Base-by-base conservation (phyloP, 2,888 invertebrate genomes). In the Tetrapedia diversipes region DNA sequence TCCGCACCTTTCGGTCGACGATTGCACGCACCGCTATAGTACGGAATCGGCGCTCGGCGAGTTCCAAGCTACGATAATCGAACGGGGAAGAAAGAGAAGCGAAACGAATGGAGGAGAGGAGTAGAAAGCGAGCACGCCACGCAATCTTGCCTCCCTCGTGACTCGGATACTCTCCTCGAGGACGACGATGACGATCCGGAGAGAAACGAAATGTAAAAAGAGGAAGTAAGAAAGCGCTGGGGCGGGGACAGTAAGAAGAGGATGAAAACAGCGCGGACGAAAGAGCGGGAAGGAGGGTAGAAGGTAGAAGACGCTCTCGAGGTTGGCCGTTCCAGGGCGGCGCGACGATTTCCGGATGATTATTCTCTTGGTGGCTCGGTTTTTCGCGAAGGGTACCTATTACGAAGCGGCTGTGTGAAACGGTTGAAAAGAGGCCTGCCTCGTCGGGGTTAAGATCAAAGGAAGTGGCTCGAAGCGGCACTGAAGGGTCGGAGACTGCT, bases 371-470 rank as follows among this genome's bases (percentile, higher is more conserved):
- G 71, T 82, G 77, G 78, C 67, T 83, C 73, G 85, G 83, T 84
- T 85, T 85, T 85, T 85, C 83, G 83, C 83, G 81, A 80, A 77
- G 80, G 82, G 76, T 72, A 79, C 85, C 78, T 79, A 82, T 84
- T 80, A 85, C 79, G 70, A 61, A 70, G 76, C 84, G 77, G 86
- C 82, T 82, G 80, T 76, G 76, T 73, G 85, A 80, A 85, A 84
- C 79, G 86, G 77, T 82, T 81, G 84, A 88, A 88, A 84, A 87
- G 87, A 87, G 85, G 86, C 86, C 81, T 79, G 77, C 82, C 81
- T 79, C 79, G 81, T 84, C 85, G 80, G 86, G 83, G 87, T 88
- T 87, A 86, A 88, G 89, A 89, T 89, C 89, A 89, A 89, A 89
- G 89, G 81, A 86, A 89, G 87, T 86, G 84, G 81, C 86, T 79